Evolutionary conservation across 2,113 vertebrate genomes (phyloP), one percentile per base, ranked within the genome.

Genomic region (Nematolebias whitei): DNA sequence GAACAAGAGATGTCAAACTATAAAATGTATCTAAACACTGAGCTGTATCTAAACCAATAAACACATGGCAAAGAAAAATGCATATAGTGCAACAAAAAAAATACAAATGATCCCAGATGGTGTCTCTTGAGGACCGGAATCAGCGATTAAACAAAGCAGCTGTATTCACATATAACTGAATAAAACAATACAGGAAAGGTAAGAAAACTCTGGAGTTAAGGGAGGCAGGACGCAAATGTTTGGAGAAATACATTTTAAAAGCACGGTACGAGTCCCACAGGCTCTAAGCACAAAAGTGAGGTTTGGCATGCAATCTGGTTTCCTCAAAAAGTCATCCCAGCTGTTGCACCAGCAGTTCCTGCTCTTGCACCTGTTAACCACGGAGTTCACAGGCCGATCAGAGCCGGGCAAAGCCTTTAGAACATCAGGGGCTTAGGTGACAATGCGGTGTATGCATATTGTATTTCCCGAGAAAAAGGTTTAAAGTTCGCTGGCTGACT

Each of bases 121-220:
- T 51, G 49, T 75, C 80, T 82, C 74, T 24, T 23, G 62, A 76
- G 59, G 29, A 77, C 58, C 66, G 50, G 66, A 61, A 78, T 58
- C 63, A 13, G 59, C 68, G 61, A 78, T 62, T 15, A 80, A 65
- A 79, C 56, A 12, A 61, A 44, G 65, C 76, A 68, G 76, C 58
- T 60, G 80, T 44, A 82, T 79, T 78, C 64, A 65, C 72, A 62
- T 53, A 64, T 22, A 16, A 83, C 77, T 85, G 78, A 76, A 80
- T 84, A 78, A 78, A 86, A 85, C 24, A 60, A 59, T 72, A 82
- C 61, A 68, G 62, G 45, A 76, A 32, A 60, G 55, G 40, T 52
- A 81, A 72, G 63, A 43, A 63, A 74, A 55, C 44, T 41, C 24
- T 24, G 56, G 26, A 67, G 48, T 67, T 8, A 0, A 11, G 52